A percentile compares a stretch with the other conserved stretches of the same genome.
Evolutionary conservation across 1,140 invertebrate genomes (phyloP).

Genomic region (Subanguina moxae): DNA sequence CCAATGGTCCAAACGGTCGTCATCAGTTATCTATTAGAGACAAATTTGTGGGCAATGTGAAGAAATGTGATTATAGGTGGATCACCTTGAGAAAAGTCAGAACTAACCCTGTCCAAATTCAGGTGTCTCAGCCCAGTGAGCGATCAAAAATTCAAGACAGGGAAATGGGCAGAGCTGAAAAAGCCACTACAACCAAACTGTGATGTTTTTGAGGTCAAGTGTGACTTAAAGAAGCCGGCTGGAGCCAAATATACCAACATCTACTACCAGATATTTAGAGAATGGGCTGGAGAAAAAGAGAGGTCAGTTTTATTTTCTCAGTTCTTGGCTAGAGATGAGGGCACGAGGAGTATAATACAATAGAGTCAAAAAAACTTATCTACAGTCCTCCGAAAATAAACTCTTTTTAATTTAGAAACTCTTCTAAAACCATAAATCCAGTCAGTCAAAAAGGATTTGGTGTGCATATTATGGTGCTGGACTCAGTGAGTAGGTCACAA

Average conservation of each 20-base stretch:
- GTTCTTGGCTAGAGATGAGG: no score
- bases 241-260: neutral
- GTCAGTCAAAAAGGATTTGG: neutral
- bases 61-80: no score
- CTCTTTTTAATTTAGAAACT: no score
- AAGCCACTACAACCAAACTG: conserved; percentile 5
- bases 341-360: no score
- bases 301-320: no score
- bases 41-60: no score
- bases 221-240: conserved; percentile 5
- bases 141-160: conserved; percentile 8
- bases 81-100: neutral
- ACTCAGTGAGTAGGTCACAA: conserved; percentile 10
- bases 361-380: no score
- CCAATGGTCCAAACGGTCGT: no score
- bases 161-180: conserved; percentile 14
- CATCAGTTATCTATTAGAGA: no score
- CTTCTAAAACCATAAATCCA: neutral
- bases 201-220: conserved; percentile 30
- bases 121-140: conserved; percentile 19
- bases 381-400: no score
- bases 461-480: conserved; percentile 14
- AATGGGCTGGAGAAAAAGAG: no score
- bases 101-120: neutral
- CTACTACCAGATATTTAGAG: neutral